phyloP scores from a whole-genome alignment of 2,113 vertebrate genomes.

The Anser cygnoides region DNA sequence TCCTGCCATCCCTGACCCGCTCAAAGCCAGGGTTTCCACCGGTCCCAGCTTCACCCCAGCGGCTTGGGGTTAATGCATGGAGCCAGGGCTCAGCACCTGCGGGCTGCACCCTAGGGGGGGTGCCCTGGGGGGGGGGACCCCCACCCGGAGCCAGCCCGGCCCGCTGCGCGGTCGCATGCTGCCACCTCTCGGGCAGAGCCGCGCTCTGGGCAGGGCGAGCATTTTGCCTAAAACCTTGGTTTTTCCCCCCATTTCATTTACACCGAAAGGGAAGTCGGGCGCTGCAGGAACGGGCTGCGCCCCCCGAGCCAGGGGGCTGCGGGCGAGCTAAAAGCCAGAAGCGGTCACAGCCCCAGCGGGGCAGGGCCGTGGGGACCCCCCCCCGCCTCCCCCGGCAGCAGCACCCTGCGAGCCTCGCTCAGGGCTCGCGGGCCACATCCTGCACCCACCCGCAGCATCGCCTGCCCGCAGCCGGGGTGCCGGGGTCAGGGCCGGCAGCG shows the following conservation, averaged over 20 bases:
- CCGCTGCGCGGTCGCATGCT: neutral
- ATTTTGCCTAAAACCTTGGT: neutral
- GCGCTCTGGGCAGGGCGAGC: neutral
- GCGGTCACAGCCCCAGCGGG: no score
- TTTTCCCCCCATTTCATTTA: neutral
- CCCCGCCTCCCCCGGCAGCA: neutral
- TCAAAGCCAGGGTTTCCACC: neutral
- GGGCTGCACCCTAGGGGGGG: neutral
- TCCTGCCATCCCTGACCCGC: rapidly evolving
- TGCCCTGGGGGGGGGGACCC: no score
- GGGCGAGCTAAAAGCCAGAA: no score
- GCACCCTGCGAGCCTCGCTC: rapidly evolving
- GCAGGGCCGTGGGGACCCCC: no score
- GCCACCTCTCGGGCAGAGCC: slow-evolving; percentile 22
- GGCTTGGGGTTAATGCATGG: rapidly evolving
- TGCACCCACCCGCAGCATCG: neutral
- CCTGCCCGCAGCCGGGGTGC: neutral
- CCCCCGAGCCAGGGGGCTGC: no score
- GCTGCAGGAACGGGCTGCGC: neutral
- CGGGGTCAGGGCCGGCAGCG: neutral
- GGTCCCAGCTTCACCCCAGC: rapidly evolving
- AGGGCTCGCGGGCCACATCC: neutral
- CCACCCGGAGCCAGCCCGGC: neutral
- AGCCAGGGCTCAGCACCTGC: neutral
- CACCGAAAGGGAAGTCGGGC: rapidly evolving